Conservation (phyloP, 2,797 vertebrate species). For the Passerculus sandwichensis region DNA sequence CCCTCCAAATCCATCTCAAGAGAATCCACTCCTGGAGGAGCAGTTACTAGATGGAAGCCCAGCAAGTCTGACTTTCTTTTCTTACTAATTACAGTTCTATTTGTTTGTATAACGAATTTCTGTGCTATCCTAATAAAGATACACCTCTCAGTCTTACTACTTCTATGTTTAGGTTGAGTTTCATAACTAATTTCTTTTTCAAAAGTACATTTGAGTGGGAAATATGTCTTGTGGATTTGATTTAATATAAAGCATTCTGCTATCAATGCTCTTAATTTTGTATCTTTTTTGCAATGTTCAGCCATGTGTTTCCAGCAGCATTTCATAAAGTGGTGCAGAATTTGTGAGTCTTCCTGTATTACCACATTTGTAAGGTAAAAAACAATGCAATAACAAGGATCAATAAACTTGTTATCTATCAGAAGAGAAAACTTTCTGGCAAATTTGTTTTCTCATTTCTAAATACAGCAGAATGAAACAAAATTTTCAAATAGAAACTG, state of each 20-base stretch:
- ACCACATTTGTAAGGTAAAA: not conserved
- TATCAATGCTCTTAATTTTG: not conserved
- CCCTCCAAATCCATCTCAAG: not conserved
- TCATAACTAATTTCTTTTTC: not conserved
- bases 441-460: not conserved
- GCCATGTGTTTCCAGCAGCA: not conserved
- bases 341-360: not conserved
- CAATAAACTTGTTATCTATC: not conserved
- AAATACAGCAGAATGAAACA: not conserved
- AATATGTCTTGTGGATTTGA: not conserved
- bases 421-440: not conserved
- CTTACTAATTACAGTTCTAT: not conserved
- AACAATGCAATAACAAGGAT: not conserved
- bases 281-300: not conserved
- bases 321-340: not conserved
- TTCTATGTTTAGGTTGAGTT: not conserved
- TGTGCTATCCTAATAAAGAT: not conserved
- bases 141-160: not conserved
- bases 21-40: not conserved
- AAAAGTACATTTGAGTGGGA: not conserved
- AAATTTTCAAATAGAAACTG: not conserved
- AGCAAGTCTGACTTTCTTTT: not conserved
- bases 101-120: not conserved
- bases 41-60: not conserved
- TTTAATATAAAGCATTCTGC: not conserved